Evolutionary conservation across 2,888 invertebrate genomes (phyloP), one percentile per base, ranked within the genome.

Genomic region (Isotomurus palustris): DNA sequence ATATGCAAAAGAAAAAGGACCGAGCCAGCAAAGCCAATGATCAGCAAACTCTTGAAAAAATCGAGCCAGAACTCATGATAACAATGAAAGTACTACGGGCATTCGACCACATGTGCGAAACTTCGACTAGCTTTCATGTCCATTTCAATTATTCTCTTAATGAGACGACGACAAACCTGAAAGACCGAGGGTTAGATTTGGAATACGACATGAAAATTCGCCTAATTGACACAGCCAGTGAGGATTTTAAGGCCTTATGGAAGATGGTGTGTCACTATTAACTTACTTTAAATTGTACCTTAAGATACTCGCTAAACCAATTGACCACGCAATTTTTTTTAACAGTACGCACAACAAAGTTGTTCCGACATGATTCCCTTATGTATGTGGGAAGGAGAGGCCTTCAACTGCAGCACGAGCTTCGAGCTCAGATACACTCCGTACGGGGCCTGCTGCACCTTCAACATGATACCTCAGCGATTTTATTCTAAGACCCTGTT

Each of bases 391-490:
- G 83, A 84, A 64, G 82, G 82, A 0, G 78, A 77, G 12, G 69
- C 68, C 0, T 78, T 81, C 69, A 79, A 80, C 50, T 90, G 90
- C 71, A 79, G 82, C 10, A n/a, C n/a, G 79, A 83, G 50, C 76
- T 87, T 54, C 89, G 90, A 74, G 85, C 85, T 73, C 84, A 87
- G 0, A 83, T 86, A 48, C 77, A 88, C 58, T 89, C 90, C 0
- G 90, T 89, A 89, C 73, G 90, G 90, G 0, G 78, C 89, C 3
- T 91, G 91, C 19, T 60, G 60, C 21, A 43, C 27, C 2, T 60
- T 56, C 38, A 60, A 60, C 21, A 53, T 52, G 35, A 32, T 53
- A 5, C 60, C 60, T 8, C 45, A 17, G 17, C 40, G 43, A 17
- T 41, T 56, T 14, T 19, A 56, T 3, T 41, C 49, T 5, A 60